phyloP scores from a whole-genome alignment of 92 coral and sea anemone genomes.

The Bergia puertoricense region DNA sequence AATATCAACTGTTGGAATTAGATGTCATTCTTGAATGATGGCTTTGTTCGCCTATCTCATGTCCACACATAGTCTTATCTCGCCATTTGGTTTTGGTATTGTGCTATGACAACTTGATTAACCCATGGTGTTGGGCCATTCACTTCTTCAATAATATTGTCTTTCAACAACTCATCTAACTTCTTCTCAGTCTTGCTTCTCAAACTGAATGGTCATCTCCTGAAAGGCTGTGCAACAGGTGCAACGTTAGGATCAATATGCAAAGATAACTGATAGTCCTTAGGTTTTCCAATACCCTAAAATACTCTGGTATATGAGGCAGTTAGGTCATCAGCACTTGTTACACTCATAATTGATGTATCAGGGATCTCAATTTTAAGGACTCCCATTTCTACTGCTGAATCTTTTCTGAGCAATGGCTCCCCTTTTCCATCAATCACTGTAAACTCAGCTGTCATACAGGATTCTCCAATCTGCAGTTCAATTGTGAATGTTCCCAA shows the following conservation, averaged over 20 bases:
- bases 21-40: slow-evolving; percentile 26
- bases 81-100: slow-evolving; percentile 1
- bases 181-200: slow-evolving; percentile 29
- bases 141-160: not conserved
- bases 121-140: slow-evolving; percentile 4
- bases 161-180: not conserved
- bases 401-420: slow-evolving; percentile 30
- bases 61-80: not conserved
- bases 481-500: slow-evolving; percentile 7
- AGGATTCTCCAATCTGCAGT: not conserved
- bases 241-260: slow-evolving; percentile 33
- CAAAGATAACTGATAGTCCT: slow-evolving; percentile 19
- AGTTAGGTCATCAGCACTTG: slow-evolving; percentile 11
- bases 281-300: slow-evolving; percentile 36
- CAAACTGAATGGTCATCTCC: slow-evolving; percentile 25
- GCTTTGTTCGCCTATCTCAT: slow-evolving; percentile 9
- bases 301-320: slow-evolving; percentile 11
- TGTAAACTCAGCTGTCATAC: slow-evolving; percentile 15
- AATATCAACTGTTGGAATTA: slow-evolving; percentile 47
- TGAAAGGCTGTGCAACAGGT: slow-evolving; percentile 39
- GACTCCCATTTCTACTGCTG: slow-evolving; percentile 32
- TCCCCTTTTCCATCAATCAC: slow-evolving; percentile 37
- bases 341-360: not conserved
- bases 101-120: not conserved
- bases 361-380: slow-evolving; percentile 32